Conservation (phyloP, 2,797 vertebrate genomes). For the Fistularia commersonii region DNA sequence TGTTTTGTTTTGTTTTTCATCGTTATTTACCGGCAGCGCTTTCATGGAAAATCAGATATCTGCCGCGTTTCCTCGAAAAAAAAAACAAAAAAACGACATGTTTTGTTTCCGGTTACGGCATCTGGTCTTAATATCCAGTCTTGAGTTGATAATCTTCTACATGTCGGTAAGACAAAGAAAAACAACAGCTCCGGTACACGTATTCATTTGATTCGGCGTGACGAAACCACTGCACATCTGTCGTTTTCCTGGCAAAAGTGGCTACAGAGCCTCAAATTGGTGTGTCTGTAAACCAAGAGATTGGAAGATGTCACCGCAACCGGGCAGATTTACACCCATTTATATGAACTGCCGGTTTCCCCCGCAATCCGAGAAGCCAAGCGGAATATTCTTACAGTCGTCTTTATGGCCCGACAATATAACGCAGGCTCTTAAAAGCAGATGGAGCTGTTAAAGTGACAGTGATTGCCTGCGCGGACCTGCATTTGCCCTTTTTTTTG, state of each 20-base stretch:
- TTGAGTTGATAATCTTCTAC: constrained; percentile 8
- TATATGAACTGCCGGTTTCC: constrained; percentile 30
- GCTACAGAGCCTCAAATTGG: too few relatives aligned
- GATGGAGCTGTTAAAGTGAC: constrained; percentile 25
- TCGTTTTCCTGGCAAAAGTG: constrained; percentile 16
- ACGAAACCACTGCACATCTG: constrained; percentile 15
- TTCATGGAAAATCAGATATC: neutral
- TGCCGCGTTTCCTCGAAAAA: neutral
- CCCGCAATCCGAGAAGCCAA: constrained; percentile 21
- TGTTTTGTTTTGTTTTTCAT: neutral
- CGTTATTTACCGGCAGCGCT: neutral
- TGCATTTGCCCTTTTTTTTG: constrained; percentile 10
- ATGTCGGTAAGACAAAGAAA: constrained; percentile 7
- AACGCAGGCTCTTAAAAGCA: constrained; percentile 34
- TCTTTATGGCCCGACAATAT: constrained; percentile 28
- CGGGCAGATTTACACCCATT: constrained; percentile 26
- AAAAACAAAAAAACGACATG: too few relatives aligned
- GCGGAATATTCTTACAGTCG: constrained; percentile 33
- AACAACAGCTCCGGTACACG: constrained; percentile 8
- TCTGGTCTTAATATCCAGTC: constrained; percentile 8
- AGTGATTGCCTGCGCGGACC: constrained; percentile 30
- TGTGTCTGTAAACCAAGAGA: neutral
- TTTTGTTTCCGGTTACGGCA: neutral
- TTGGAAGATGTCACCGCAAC: constrained; percentile 34
- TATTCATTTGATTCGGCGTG: constrained; percentile 14